Base-by-base conservation (phyloP, 2,888 invertebrate genomes). In the Toxonevra muliebris region DNA sequence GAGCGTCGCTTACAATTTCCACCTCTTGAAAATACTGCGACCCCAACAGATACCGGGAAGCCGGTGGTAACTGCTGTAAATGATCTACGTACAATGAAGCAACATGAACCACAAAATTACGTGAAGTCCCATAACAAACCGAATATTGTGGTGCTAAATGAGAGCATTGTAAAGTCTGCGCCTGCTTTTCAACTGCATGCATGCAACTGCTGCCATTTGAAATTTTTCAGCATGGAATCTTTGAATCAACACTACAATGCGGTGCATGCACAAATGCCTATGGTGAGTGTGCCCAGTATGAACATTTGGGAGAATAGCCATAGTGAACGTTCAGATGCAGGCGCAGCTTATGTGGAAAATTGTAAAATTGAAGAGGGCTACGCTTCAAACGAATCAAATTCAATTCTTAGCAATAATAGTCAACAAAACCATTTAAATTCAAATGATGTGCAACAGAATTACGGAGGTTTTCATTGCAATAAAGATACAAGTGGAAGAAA, bases 101-200 rank as follows among this genome's bases (percentile, higher is more conserved):
- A 42, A 13, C 52, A n/a, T 15, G 13, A 20, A 10, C 64, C 17
- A 7, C 59, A 30, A 43, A 30, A 30, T 15, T 13, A 45, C 19
- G 52, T 41, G 19, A 59, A 67, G 0, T 61, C 71, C 1, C 61
- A 61, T 11, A 69, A 68, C 41, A 84, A 84, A 42, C 82, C 83
- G 17, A 83, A 83, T 60, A 84, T 85, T 66, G 82, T 85, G n/a
- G 85, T 85, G 8, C 76, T 84, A 3, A 83, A 85, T 65, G 84
- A 85, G 61, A 84, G 83, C 30, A 85, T 85, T 42, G 82, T 85
- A 1, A 80, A 82, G 60, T 83, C 83, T 0, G 79, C 82, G 0
- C 76, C 76, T 0, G 81, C 80, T 1, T 84, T 84, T 66, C 80
- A 81, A 1, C 66, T 84, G 15, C 79, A 82, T 62, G 79, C 80